Evolutionary conservation across 2,797 vertebrate genomes (phyloP), one percentile per base, ranked within the genome.

Genomic region (Odontamblyopus lacepedii): DNA sequence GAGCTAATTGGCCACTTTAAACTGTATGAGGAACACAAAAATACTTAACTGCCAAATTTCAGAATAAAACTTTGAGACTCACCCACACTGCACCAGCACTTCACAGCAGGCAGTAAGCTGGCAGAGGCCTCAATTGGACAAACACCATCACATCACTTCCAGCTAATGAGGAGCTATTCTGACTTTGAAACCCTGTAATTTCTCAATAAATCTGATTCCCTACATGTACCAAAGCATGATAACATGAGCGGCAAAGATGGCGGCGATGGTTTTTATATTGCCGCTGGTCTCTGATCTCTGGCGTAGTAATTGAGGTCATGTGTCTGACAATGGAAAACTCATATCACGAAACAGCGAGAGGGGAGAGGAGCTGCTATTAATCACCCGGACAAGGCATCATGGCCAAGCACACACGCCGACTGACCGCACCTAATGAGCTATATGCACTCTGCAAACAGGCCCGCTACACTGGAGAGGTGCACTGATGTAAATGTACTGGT

Each of bases 291-390:
- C 83, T 83, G 84, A 87, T 90, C 79, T 83, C 69, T 74, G 23
- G 11, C 16, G 74, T 71, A 75, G 86, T 89, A 83, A 90, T 88
- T 82, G 89, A 90, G 88, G 86, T 88, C 85, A 80, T 80, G 78
- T 83, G 88, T 87, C 78, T 81, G 77, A 92, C 89, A 88, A 88
- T 76, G 79, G 75, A 65, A 85, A 85, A 83, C 82, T 83, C 76
- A 74, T 74, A 89, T 90, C 80, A 72, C 75, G 83, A 77, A 61
- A 53, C 61, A 63, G 79, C 30, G 74, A 71, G 15, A 38, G 38
- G 41, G 73, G 13, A 64, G 73, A 67, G 70, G 85, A 81, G 78
- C 78, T 26, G 79, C 83, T 78, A 90, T 92, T 90, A 88, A 91
- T 90, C 90, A 90, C 80, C 32, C 66, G 63, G 87, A 86, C 85